Percentiles rank a stretch among this genome's conserved stretches.
phyloP scores from a whole-genome alignment of 2,797 vertebrate species.

The Petrocephalus sullivani region DNA sequence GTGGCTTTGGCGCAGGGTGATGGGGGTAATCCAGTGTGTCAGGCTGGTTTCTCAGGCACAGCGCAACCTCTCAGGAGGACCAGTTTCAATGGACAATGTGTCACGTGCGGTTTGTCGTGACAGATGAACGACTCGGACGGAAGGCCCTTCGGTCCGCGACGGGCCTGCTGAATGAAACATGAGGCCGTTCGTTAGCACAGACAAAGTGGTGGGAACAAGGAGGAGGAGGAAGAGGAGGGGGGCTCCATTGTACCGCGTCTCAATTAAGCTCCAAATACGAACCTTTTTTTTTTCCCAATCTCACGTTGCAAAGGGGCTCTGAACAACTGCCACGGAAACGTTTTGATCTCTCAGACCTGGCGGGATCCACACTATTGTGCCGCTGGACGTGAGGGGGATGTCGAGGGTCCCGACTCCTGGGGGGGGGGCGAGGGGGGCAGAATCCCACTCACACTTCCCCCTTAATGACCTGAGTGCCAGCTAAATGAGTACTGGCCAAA shows the following conservation, averaged over 20 bases:
- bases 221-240: constrained; percentile 39
- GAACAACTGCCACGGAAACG: constrained; percentile 51
- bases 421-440: constrained; percentile 15
- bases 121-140: constrained; percentile 74
- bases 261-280: constrained; percentile 39
- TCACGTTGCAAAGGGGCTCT: constrained; percentile 50
- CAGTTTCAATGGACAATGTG: constrained; percentile 65
- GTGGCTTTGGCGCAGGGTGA: background rate
- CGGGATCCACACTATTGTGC: background rate
- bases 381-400: constrained; percentile 2
- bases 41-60: constrained; percentile 49
- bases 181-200: constrained; percentile 65
- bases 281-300: constrained; percentile 18
- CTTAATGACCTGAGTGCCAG: constrained; percentile 15
- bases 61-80: constrained; percentile 66
- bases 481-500: background rate
- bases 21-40: constrained; percentile 13
- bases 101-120: constrained; percentile 66
- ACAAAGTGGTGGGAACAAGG: constrained; percentile 58
- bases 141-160: constrained; percentile 42
- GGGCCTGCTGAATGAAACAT: constrained; percentile 77
- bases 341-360: constrained; percentile 43
- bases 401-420: constrained; percentile 40
- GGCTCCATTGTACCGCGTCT: constrained; percentile 37
- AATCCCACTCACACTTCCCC: background rate